Conservation (phyloP, 2,113 vertebrate genomes). For the Chamaea fasciata region DNA sequence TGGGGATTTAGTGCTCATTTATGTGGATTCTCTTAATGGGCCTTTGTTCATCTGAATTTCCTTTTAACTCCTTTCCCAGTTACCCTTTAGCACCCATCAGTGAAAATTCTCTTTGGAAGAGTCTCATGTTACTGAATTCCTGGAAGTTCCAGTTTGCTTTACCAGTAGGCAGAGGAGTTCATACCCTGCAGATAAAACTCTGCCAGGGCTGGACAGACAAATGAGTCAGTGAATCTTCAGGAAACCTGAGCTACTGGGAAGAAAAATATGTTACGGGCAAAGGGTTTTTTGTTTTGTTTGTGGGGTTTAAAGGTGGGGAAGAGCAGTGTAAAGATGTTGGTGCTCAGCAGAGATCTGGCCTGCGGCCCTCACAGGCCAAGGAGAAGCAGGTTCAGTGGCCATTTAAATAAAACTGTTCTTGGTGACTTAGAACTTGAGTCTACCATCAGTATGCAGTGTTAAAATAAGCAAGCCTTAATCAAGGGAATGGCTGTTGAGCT, state of each 20-base stretch:
- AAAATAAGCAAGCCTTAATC: neutral
- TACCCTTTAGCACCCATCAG: neutral
- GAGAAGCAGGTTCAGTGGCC: neutral
- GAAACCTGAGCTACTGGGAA: neutral
- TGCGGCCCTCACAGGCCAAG: accelerated
- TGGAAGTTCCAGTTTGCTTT: slow-evolving; percentile 26
- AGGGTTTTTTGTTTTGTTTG: neutral
- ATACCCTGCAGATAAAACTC: neutral
- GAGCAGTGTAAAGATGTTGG: neutral
- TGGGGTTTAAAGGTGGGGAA: neutral
- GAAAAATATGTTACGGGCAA: neutral
- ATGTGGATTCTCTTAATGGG: slow-evolving; percentile 40
- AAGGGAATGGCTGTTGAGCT: neutral
- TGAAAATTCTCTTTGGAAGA: slow-evolving; percentile 11
- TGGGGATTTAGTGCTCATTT: slow-evolving; percentile 42
- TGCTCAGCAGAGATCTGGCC: neutral
- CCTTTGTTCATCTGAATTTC: slow-evolving; percentile 48
- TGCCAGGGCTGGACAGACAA: neutral
- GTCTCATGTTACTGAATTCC: neutral
- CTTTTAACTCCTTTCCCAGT: slow-evolving; percentile 13
- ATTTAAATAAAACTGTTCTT: neutral
- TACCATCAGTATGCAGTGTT: accelerated
- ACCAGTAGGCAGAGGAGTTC: neutral
- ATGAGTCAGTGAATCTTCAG: neutral
- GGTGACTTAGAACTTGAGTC: neutral